Base-by-base conservation (phyloP, 1,140 invertebrate species). In the Heliconius hewitsoni region DNA sequence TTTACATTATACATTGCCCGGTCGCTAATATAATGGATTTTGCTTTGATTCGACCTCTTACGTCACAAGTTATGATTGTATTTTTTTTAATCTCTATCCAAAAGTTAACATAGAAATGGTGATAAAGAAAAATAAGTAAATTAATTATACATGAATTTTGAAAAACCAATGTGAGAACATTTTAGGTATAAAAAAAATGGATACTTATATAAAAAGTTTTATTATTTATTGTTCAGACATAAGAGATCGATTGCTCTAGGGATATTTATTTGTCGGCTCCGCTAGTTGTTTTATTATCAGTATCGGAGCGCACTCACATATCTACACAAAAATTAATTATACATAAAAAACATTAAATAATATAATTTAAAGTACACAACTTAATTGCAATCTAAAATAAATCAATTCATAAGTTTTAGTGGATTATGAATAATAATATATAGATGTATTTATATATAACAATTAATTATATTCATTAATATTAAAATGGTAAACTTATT, bases 401-500 rank as follows among this genome's bases (percentile, higher is more conserved):
- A 72, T 77, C 60, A 74, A 77, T 77, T 80, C 52, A 76, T 82
- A 76, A 34, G 73, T 73, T 76, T 74, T 77, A 70, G 57, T 77
- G 5, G 55, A 30, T 79, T 76, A 71, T 42, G 23, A 27, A 77
- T 77, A 77, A 52, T 52, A 52, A 52, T 52, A 52, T 70, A 71
- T 77, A 77, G 42, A 77, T 50, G 27, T 77, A 71, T 39, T 77
- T 13, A 77, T 72, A 77, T 46, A 77, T 52, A 19, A 52, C 16
- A 52, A 52, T 71, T 77, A 77, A 37, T 55, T 55, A 82, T 77
- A 77, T 34, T 73, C 73, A 78, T 80, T 77, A 76, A 76, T 60
- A 78, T 83, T 66, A 84, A 76, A 81, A 72, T 74, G 66, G 46
- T 71, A 71, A 77, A 77, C 70, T 80, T 82, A 82, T 82, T 81